Base-by-base conservation (phyloP, 2,888 invertebrate species). In the Gasteruption jaculator region DNA sequence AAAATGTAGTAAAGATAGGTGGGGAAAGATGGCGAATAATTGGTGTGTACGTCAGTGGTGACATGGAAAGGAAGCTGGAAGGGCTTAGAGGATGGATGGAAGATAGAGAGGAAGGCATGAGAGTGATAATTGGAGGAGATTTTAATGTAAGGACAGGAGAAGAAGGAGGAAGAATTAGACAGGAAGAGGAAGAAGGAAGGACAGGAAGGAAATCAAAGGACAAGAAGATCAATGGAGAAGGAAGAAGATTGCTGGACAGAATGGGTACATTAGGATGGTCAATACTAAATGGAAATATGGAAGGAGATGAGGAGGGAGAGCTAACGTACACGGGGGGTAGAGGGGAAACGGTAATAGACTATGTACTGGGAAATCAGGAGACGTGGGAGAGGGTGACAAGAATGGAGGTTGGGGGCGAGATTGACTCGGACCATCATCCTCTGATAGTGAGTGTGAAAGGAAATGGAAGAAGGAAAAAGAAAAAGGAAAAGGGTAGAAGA, bases 101-200 rank as follows among this genome's bases (percentile, higher is more conserved):
- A 14, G 19, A 4, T 8, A 1, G 25, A 25, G 22, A 26, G 18
- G 25, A 12, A 11, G 6, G 29, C 8, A 29, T n/a, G 29, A 11
- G 29, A 5, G 11, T 29, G 5, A 8, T 29, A 11, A 11, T 29
- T 6, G 11, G 29, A 11, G 33, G 15, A 11, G 33, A 14, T 19
- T 32, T 18, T 11, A 32, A 32, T 19, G 19, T 19, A 16, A 32
- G 33, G 11, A 32, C 16, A 8, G 11, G 33, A 8, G 33, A 16
- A 32, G 19, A 32, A 32, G 33, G 33, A 25, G 26, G 25, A 36
- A 25, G n/a, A n/a, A n/a, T n/a, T n/a, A n/a, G n/a, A n/a, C n/a
- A n/a, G n/a, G n/a, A n/a, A n/a, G n/a, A n/a, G n/a, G n/a, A n/a
- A n/a, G 25, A 26, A 6, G 12, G n/a, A n/a, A 14, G 10, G n/a